Evolutionary conservation across 2,888 invertebrate genomes (phyloP).

Genomic region (Heliconius charithonia): DNA sequence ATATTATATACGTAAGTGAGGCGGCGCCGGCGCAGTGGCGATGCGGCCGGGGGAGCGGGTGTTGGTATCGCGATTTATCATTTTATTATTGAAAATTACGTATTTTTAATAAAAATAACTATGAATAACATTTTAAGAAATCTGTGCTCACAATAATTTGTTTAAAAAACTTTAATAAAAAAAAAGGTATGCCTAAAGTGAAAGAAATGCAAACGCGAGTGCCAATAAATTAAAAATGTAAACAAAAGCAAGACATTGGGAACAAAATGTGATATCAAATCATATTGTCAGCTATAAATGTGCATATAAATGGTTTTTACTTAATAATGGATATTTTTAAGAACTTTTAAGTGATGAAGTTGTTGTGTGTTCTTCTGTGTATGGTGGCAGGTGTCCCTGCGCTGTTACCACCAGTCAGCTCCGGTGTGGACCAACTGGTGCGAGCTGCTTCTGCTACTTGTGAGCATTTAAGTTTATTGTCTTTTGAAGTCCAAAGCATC

Average conservation of each 20-base stretch:
- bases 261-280: neutral
- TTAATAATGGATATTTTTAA: neutral
- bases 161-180: neutral
- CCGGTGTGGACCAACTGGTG: slow-evolving; percentile 51
- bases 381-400: slow-evolving; percentile 32
- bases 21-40: slow-evolving; percentile 19
- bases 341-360: slow-evolving; percentile 25
- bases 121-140: neutral
- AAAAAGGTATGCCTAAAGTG: slow-evolving; percentile 1
- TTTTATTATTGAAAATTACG: neutral
- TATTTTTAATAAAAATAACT: neutral
- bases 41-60: slow-evolving; percentile 9
- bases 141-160: neutral
- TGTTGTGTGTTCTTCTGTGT: slow-evolving; percentile 24
- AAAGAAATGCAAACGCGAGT: neutral
- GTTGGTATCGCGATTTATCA: neutral
- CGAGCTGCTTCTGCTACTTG: slow-evolving; percentile 51
- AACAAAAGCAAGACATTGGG: neutral
- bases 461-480: slow-evolving; percentile 43
- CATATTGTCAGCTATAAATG: neutral
- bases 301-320: neutral
- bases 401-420: slow-evolving; percentile 47
- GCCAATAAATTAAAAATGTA: neutral
- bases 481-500: neutral
- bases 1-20: slow-evolving; percentile 13